These are phyloP conservation scores for Lottia scabra DNA, from an alignment of 2,888 invertebrate genomes.

Conservation along the genomic window DNA sequence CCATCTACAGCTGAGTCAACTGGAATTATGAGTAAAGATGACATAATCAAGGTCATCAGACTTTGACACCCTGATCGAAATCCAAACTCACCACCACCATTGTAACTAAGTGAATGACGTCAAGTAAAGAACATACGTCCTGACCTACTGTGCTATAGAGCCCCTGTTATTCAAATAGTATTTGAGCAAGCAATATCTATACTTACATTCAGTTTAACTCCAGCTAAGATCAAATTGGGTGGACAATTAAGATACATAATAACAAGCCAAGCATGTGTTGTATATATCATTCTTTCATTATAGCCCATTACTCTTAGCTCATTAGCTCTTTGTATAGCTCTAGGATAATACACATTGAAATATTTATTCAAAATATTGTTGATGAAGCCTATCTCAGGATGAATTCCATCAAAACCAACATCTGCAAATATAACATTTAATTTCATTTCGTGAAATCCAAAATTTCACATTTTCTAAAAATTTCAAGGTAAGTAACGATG, in stretches of 20 bases:
- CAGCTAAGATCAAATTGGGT: conserved; percentile 42
- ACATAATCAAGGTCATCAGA: too few species aligned
- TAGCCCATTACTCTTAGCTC: conserved; percentile 35
- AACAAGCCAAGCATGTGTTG: conserved; percentile 66
- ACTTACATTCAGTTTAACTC: conserved; percentile 37
- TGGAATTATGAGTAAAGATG: too few species aligned
- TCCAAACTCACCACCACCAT: too few species aligned
- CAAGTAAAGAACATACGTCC: too few species aligned
- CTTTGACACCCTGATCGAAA: too few species aligned
- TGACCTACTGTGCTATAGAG: too few species aligned
- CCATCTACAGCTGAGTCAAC: too few species aligned
- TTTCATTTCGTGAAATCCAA: neutral
- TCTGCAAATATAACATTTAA: conserved; percentile 26
- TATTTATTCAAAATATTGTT: conserved; percentile 60
- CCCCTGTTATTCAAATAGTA: too few species aligned
- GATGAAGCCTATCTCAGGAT: conserved; percentile 46
- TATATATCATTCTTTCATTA: conserved; percentile 58
- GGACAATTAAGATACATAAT: conserved; percentile 63
- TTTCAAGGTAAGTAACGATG: too few species aligned
- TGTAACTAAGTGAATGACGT: too few species aligned
- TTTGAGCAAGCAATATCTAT: too few species aligned
- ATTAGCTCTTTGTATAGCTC: conserved; percentile 40
- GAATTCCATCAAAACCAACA: conserved; percentile 58
- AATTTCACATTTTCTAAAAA: too few species aligned
- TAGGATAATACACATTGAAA: conserved; percentile 59